Evolutionary conservation across 2,797 vertebrate species (phyloP).

Genomic region (Furcifer pardalis): DNA sequence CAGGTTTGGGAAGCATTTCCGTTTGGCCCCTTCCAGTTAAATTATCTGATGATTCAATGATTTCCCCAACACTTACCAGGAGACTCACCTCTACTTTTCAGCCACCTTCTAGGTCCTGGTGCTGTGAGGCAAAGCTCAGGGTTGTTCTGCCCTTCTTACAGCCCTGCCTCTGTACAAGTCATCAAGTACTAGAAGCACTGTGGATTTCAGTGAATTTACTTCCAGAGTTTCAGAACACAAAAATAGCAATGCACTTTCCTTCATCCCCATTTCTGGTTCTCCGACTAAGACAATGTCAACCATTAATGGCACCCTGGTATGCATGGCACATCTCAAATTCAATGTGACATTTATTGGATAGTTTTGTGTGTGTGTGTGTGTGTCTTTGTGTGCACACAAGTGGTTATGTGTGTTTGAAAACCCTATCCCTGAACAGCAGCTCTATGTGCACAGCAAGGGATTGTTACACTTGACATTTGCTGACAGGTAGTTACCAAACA

Average conservation of each 20-base stretch:
- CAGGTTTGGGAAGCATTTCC: too few species aligned
- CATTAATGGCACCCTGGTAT: conserved; percentile 57
- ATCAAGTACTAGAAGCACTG: conserved; percentile 63
- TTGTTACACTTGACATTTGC: neutral
- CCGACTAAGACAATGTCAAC: conserved; percentile 63
- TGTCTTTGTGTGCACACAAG: too few species aligned
- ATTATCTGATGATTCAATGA: too few species aligned
- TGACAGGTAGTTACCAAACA: neutral
- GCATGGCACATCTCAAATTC: conserved; percentile 61
- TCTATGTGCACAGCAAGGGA: neutral
- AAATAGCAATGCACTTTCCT: conserved; percentile 65
- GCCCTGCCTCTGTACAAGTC: conserved; percentile 59
- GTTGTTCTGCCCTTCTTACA: too few species aligned
- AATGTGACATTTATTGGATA: conserved; percentile 51
- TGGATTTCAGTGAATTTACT: conserved; percentile 69
- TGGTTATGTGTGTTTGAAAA: conserved; percentile 1
- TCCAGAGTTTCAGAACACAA: conserved; percentile 59
- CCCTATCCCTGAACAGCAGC: neutral
- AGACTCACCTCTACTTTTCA: too few species aligned
- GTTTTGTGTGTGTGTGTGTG: conserved; percentile 46
- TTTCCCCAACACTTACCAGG: too few species aligned
- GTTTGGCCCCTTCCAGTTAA: too few species aligned
- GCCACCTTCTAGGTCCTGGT: too few species aligned
- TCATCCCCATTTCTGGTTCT: conserved; percentile 64
- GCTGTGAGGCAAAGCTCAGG: too few species aligned